Conservation (phyloP, 2,888 invertebrate species). For the Agrochola macilenta region DNA sequence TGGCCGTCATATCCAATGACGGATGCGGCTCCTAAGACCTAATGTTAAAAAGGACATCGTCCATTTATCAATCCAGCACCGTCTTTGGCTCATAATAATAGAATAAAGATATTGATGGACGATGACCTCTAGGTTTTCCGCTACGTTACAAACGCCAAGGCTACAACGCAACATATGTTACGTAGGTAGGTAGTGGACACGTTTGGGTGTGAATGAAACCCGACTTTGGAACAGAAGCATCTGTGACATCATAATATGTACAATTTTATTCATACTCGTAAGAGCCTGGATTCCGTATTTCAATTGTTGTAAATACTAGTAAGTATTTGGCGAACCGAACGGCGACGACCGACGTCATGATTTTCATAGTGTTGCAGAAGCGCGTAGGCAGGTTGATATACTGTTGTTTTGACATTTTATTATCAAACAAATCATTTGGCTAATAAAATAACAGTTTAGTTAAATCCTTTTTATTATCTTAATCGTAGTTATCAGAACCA, state of each 20-base stretch:
- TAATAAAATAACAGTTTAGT: constrained; percentile 49
- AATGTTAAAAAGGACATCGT: neutral
- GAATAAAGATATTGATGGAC: constrained; percentile 8
- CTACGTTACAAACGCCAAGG: constrained; percentile 38
- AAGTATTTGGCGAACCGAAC: neutral
- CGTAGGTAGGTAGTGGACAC: neutral
- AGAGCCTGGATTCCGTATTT: constrained; percentile 7
- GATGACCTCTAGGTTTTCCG: constrained; percentile 29
- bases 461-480: constrained; percentile 71
- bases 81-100: neutral
- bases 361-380: neutral
- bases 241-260: constrained; percentile 5
- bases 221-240: constrained; percentile 25
- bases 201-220: constrained; percentile 38
- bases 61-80: neutral
- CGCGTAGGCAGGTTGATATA: neutral
- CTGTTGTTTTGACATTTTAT: constrained; percentile 8
- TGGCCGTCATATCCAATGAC: neutral
- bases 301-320: constrained; percentile 7
- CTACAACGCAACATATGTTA: neutral
- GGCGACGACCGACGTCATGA: constrained; percentile 8
- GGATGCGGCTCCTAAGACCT: neutral
- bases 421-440: constrained; percentile 6
- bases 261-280: neutral
- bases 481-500: constrained; percentile 71